phyloP scores from a whole-genome alignment of 2,888 invertebrate genomes.

The Lepidonotus clava region DNA sequence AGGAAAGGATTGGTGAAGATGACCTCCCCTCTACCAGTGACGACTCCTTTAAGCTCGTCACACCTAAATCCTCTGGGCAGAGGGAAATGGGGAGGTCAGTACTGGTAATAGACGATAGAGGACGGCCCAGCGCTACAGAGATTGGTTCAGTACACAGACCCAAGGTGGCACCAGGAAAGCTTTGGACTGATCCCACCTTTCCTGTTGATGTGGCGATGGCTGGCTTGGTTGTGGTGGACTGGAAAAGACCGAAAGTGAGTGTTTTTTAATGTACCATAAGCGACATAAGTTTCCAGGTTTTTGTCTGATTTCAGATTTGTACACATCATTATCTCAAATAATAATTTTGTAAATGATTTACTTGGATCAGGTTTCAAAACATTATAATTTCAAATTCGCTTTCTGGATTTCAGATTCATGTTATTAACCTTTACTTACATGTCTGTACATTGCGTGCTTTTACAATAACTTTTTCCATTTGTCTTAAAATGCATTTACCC shows the following conservation, averaged over 20 bases:
- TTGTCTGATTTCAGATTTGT: background rate
- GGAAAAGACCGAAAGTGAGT: slow-evolving; percentile 73
- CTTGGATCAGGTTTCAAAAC: too few species aligned
- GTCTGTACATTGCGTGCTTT: too few species aligned
- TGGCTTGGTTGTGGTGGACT: slow-evolving; percentile 64
- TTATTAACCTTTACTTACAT: too few species aligned
- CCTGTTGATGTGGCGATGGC: slow-evolving; percentile 67
- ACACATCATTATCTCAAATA: background rate
- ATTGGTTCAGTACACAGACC: slow-evolving; percentile 61
- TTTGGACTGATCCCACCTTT: slow-evolving; percentile 70
- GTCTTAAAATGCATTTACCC: too few species aligned
- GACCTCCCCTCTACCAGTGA: background rate
- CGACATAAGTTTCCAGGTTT: too few species aligned
- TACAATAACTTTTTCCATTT: too few species aligned
- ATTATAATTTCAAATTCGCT: too few species aligned
- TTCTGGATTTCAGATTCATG: too few species aligned
- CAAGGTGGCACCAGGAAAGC: slow-evolving; percentile 55
- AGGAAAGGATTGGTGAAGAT: background rate
- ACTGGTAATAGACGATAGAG: background rate
- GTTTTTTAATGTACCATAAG: too few species aligned
- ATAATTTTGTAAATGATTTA: background rate
- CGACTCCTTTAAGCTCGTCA: background rate
- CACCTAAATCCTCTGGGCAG: background rate
- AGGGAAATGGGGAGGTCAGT: slow-evolving; percentile 12
- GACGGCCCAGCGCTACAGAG: background rate